These are phyloP conservation scores for Scomberomorus guttatus DNA, from an alignment of 2,797 vertebrate species.

Conservation along the genomic window DNA sequence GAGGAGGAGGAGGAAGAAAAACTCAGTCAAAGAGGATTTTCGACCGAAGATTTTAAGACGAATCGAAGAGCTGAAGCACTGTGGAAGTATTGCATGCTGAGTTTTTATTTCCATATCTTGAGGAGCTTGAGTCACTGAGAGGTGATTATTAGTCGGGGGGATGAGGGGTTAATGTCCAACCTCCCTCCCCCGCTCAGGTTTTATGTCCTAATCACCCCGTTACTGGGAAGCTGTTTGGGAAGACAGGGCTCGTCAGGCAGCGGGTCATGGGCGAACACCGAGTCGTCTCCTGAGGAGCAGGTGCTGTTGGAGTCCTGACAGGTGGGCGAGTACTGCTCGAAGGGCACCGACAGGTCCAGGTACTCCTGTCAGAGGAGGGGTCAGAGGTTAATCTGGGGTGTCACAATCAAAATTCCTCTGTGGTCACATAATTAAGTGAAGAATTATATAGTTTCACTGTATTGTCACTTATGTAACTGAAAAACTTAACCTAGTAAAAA, in stretches of 20 bases:
- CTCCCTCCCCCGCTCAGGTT: neutral
- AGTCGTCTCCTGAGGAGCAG: slow-evolving; percentile 97
- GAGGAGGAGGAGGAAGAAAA: slow-evolving; percentile 22
- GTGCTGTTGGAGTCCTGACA: slow-evolving; percentile 97
- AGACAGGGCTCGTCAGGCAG: slow-evolving; percentile 93
- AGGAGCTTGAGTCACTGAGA: slow-evolving; percentile 57
- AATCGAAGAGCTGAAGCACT: slow-evolving; percentile 58
- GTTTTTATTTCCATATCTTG: slow-evolving; percentile 50
- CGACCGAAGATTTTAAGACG: slow-evolving; percentile 60
- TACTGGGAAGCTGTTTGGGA: slow-evolving; percentile 88
- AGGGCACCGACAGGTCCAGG: slow-evolving; percentile 94
- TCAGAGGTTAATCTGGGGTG: slow-evolving; percentile 43
- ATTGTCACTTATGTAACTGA: neutral
- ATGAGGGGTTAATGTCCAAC: slow-evolving; percentile 39
- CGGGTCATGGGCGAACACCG: slow-evolving; percentile 96
- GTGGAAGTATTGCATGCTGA: slow-evolving; percentile 76
- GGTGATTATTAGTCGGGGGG: slow-evolving; percentile 48
- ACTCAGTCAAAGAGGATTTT: slow-evolving; percentile 24
- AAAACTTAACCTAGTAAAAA: no score
- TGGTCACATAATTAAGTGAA: neutral
- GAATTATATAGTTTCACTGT: neutral
- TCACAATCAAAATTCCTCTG: slow-evolving; percentile 4
- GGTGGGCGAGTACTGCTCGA: slow-evolving; percentile 96
- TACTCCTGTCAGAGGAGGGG: slow-evolving; percentile 74
- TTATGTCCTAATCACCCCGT: slow-evolving; percentile 90